A percentile compares a stretch with the other conserved stretches of the same genome.
phyloP scores from a whole-genome alignment of 2,888 invertebrate species.

The Diaperis boleti region DNA sequence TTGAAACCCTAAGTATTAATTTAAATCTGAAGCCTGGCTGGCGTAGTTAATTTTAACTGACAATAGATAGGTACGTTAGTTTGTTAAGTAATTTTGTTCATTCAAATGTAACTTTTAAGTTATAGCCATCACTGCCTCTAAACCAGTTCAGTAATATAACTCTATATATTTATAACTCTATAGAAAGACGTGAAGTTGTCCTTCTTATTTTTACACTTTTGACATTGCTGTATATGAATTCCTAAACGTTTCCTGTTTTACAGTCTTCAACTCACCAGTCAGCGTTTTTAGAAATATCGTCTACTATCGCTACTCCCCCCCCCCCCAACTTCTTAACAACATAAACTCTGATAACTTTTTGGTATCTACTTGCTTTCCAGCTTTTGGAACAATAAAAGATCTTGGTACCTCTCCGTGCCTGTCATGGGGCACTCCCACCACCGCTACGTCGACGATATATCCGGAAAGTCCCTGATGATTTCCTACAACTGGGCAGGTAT shows the following conservation, averaged over 20 bases:
- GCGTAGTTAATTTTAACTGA: too few species aligned
- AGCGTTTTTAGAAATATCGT: conserved; percentile 49
- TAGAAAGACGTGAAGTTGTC: conserved; percentile 20
- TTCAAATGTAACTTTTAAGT: too few species aligned
- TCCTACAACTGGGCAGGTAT: conserved; percentile 62
- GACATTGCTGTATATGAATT: background rate
- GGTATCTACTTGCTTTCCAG: conserved; percentile 64
- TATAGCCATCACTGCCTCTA: background rate
- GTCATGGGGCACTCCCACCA: conserved; percentile 75
- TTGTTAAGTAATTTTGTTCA: too few species aligned
- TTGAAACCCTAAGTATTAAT: too few species aligned
- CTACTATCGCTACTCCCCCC: conserved; percentile 47
- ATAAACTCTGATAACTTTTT: conserved; percentile 73
- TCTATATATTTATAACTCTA: conserved; percentile 80
- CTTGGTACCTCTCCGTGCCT: conserved; percentile 78
- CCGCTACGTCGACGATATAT: conserved; percentile 82
- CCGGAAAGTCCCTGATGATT: conserved; percentile 76
- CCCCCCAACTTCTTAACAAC: conserved; percentile 65
- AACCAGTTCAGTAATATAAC: conserved; percentile 42
- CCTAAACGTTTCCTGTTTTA: conserved; percentile 2
- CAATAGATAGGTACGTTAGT: too few species aligned
- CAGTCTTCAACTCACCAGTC: conserved; percentile 44
- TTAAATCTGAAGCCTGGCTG: too few species aligned
- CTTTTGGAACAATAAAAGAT: conserved; percentile 74
- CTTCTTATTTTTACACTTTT: conserved; percentile 22